Evolutionary conservation across 2,113 vertebrate species (phyloP), one percentile per base, ranked within the genome.

Genomic region (Triplophysa siluroides): DNA sequence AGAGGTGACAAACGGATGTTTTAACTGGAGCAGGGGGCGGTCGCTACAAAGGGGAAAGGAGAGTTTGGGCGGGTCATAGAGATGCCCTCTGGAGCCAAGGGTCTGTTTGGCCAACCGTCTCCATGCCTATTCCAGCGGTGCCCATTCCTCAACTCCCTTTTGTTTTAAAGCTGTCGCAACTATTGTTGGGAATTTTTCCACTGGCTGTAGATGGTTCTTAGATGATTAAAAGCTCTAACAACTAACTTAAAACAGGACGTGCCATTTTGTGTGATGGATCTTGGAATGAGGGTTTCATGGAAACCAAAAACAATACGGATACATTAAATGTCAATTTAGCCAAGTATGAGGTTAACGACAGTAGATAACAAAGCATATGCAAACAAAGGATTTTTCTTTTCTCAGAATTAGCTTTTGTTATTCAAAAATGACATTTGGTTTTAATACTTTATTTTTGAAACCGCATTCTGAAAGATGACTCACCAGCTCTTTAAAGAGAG

Each of bases 401-500:
- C 3, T 29, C 29, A 29, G 33, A 7, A 8, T 1, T 29, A 21
- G 1, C 24, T 8, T 56, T 4, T 24, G 47, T 50, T 14, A 3
- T 11, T 50, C 0, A 50, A 47, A 12, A 47, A 13, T 12, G 11
- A 47, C 10, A 50, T 50, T 0, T 50, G 47, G 2, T 1, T 38
- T 7, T 38, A 4, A 38, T 50, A 14, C 13, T 50, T 50, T 50
- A 50, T 18, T 18, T 54, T 52, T 54, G 13, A 54, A 54, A 13
- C 14, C 3, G 14, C 18, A 7, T 18, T 18, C 26, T n/a, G 54
- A 60, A 47, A 19, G 13, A 47, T 54, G 8, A 89, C 93, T 93
- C 63, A 97, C 97, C 94, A 97, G 87, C 41, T 94, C 92, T 76
- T 90, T 86, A 85, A 98, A 98, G 82, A 98, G 94, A 24, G 90